A percentile compares a stretch with the other conserved stretches of the same genome.
These are phyloP conservation scores for Stichopus horrens DNA, from an alignment of 53 echinoderm and acorn worm genomes.

Conservation along the genomic window DNA sequence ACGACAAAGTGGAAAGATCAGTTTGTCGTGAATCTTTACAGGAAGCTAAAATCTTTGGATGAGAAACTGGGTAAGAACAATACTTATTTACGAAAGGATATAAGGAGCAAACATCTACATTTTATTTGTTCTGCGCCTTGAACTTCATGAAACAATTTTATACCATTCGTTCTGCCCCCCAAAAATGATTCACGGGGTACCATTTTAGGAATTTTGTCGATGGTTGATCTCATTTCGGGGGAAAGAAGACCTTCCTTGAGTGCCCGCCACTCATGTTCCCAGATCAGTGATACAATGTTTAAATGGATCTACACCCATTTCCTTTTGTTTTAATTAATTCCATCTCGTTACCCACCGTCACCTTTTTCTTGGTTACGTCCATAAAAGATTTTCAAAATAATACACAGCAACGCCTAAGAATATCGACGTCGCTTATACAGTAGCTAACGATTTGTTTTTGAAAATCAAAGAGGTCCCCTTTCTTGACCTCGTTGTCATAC, in stretches of 20 bases:
- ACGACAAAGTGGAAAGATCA: too few species aligned
- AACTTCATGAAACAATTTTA: constrained; percentile 36
- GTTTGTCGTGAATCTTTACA: too few species aligned
- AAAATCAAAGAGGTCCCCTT: constrained; percentile 44
- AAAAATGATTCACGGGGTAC: constrained; percentile 55
- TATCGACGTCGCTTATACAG: constrained; percentile 56
- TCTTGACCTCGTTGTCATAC: constrained; percentile 30
- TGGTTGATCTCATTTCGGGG: not conserved
- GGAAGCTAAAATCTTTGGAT: constrained; percentile 55
- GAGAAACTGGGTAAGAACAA: constrained; percentile 51
- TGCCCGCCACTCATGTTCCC: not conserved
- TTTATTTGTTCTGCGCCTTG: constrained; percentile 38
- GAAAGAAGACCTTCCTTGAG: not conserved
- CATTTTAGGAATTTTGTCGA: not conserved
- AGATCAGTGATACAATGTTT: constrained; percentile 61
- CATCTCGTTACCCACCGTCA: too few species aligned
- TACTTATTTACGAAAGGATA: constrained; percentile 64
- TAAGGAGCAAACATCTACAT: constrained; percentile 61
- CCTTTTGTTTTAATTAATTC: not conserved
- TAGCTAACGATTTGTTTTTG: constrained; percentile 45
- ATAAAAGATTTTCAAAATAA: constrained; percentile 42
- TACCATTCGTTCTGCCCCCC: constrained; percentile 61
- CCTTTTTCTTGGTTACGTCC: constrained; percentile 6
- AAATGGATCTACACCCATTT: constrained; percentile 62
- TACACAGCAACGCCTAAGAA: constrained; percentile 50